Conservation (phyloP, 1,140 invertebrate species). For the Drosophila paulistorum region DNA sequence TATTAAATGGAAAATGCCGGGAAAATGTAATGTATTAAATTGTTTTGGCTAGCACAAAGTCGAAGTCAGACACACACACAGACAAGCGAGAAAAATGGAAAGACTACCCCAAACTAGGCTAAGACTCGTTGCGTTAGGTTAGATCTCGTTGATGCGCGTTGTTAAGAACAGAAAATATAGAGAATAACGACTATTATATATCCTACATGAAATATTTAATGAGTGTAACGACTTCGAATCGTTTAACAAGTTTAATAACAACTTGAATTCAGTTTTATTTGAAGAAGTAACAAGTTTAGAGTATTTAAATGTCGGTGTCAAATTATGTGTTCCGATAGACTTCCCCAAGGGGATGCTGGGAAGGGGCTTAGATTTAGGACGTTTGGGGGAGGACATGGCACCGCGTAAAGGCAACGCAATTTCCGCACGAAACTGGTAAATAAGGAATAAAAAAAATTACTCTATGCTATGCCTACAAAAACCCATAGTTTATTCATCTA, state of each 20-base stretch:
- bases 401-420: conserved; percentile 74
- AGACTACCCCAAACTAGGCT: conserved; percentile 69
- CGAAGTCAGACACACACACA: background rate
- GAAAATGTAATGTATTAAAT: conserved; percentile 77
- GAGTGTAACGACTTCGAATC: too few relatives aligned
- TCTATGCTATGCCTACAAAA: conserved; percentile 54
- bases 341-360: background rate
- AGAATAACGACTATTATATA: conserved; percentile 26
- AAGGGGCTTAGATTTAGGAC: conserved; percentile 51
- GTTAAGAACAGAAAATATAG: too few relatives aligned
- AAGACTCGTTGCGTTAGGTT: conserved; percentile 76
- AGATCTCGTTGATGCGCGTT: conserved; percentile 15
- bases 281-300: too few relatives aligned
- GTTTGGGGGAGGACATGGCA: conserved; percentile 32
- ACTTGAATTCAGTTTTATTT: too few relatives aligned
- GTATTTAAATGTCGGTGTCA: too few relatives aligned
- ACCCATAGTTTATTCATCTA: too few relatives aligned
- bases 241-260: too few relatives aligned
- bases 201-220: background rate
- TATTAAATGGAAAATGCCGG: conserved; percentile 63
- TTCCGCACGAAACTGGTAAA: conserved; percentile 58
- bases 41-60: conserved; percentile 59
- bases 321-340: too few relatives aligned
- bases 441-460: conserved; percentile 17
- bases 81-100: conserved; percentile 5